Evolutionary conservation across 2,888 invertebrate species (phyloP), one percentile per base, ranked within the genome.

Genomic region (Netelia fuscicornis): DNA sequence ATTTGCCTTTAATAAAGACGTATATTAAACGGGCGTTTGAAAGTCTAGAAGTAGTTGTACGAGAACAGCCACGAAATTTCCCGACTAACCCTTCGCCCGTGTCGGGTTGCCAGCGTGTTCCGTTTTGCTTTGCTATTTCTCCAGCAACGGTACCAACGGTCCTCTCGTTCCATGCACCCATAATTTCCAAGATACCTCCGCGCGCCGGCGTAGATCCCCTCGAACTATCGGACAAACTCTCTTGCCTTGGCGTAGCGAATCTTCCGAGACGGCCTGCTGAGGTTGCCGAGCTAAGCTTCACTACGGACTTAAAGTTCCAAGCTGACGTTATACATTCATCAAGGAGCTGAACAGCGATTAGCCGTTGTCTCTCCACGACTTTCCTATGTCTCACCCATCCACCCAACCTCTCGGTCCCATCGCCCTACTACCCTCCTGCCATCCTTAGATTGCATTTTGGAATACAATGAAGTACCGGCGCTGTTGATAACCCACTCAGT

Each of bases 151-250:
- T 70, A 60, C 48, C 54, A 54, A 54, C 54, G 54, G 17, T 58
- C 54, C 23, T 68, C 79, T 71, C 23, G 70, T 71, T 64, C 76
- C 37, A 30, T 90, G 83, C 85, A 88, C 82, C 87, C 88, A 89
- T 90, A 91, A 91, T 91, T 92, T 90, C 90, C 89, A 89, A 91
- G 90, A 37, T 90, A 20, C 20, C 8, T 20, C 89, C 88, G 84
- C 85, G 86, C 87, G 79, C 77, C 85, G 79, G 79, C 77, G 67
- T 62, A 86, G 85, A 89, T 80, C 84, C 81, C 86, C 72, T 85
- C 86, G 80, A 89, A 87, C 85, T 84, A 87, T 78, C 82, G 81
- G 83, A 64, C 64, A 78, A 83, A 81, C 82, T 86, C 82, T 80
- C 54, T 17, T 20, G 60, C 52, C 68, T 56, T 67, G 79, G 62